Conservation (phyloP, 2,113 vertebrate species). For the Oryzias woworae region DNA sequence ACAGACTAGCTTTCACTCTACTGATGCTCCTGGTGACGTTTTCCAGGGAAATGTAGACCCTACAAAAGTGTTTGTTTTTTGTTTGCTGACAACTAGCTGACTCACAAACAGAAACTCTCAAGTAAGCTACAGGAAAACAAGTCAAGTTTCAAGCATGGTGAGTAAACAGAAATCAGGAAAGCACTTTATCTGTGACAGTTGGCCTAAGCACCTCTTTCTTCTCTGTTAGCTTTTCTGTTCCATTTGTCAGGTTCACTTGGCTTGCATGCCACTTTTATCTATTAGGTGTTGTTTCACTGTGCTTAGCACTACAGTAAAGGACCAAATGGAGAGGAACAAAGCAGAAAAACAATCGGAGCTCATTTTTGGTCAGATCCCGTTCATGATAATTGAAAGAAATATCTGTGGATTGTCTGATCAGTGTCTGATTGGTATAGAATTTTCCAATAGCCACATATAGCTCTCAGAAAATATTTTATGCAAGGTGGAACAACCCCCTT, state of each 20-base stretch:
- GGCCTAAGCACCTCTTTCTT: constrained; percentile 83
- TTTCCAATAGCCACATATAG: neutral
- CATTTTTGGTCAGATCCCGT: neutral
- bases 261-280: constrained; percentile 68
- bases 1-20: constrained; percentile 11
- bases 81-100: constrained; percentile 56
- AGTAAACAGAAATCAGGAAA: constrained; percentile 79
- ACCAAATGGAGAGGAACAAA: constrained; percentile 35
- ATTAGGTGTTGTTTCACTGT: constrained; percentile 69
- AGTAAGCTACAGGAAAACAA: constrained; percentile 75
- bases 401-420: neutral
- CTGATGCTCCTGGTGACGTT: constrained; percentile 21
- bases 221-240: constrained; percentile 80
- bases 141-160: constrained; percentile 72
- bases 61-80: constrained; percentile 26
- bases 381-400: constrained; percentile 1
- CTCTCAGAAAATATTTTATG: neutral
- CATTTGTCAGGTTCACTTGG: constrained; percentile 82
- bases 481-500: constrained; percentile 43
- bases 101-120: constrained; percentile 65
- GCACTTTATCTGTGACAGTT: constrained; percentile 79
- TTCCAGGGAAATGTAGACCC: constrained; percentile 3
- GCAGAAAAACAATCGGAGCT: constrained; percentile 14
- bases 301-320: constrained; percentile 55
- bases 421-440: neutral